Conservation (phyloP, 2,113 vertebrate genomes). For the Leptobrachium leishanense region DNA sequence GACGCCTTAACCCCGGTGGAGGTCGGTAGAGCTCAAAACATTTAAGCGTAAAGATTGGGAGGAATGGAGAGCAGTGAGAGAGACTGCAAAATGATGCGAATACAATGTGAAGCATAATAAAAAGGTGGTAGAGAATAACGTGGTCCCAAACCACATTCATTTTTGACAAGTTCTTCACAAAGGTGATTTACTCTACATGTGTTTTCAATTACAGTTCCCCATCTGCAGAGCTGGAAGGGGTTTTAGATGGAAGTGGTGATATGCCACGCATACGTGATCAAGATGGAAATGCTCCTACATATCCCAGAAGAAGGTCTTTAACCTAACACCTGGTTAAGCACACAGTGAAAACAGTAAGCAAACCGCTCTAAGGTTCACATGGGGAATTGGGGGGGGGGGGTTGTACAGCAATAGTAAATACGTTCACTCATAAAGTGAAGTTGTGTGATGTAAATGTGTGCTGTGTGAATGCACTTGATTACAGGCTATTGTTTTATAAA, state of each 20-base stretch:
- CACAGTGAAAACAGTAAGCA: neutral
- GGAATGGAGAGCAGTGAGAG: neutral
- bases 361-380: no score
- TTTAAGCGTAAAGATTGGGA: neutral
- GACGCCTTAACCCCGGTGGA: conserved; percentile 31
- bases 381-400: no score
- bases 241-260: neutral
- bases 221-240: conserved; percentile 21
- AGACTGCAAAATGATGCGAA: conserved; percentile 10
- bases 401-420: no score
- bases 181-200: conserved; percentile 38
- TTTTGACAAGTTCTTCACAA: conserved; percentile 25
- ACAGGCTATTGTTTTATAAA: no score
- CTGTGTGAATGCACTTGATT: no score
- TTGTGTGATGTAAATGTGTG: neutral
- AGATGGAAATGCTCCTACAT: conserved; percentile 11
- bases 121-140: conserved; percentile 3
- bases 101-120: neutral
- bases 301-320: conserved; percentile 28
- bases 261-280: neutral
- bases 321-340: conserved; percentile 25
- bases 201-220: conserved; percentile 44
- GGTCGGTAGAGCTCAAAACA: conserved; percentile 7
- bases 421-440: neutral
- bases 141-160: conserved; percentile 30